These are phyloP conservation scores for Agelaius phoeniceus DNA, from an alignment of 2,113 vertebrate species.

Conservation along the genomic window DNA sequence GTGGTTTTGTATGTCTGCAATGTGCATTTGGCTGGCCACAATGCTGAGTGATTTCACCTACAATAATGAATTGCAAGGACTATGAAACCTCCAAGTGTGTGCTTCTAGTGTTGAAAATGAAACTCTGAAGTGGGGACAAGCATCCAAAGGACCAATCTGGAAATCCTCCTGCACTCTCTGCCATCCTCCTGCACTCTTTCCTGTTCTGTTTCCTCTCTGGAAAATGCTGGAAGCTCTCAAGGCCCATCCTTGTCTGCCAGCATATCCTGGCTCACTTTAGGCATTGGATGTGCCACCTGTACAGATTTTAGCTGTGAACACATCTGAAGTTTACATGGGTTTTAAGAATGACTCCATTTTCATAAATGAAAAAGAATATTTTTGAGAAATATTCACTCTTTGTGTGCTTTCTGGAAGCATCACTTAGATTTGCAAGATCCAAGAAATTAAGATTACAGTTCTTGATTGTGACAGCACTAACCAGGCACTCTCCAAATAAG, in stretches of 20 bases:
- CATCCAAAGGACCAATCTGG: not conserved
- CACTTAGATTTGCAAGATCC: not conserved
- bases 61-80: not conserved
- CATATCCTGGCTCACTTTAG: not conserved
- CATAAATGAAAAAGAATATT: not conserved
- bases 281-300: not conserved
- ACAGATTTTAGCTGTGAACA: not conserved
- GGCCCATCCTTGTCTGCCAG: not conserved
- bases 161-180: not conserved
- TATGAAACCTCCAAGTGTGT: fast-evolving
- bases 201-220: not conserved
- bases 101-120: not conserved
- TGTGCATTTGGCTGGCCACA: fast-evolving
- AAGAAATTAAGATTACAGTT: not conserved
- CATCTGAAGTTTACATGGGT: not conserved
- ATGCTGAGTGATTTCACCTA: not conserved
- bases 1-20: not conserved
- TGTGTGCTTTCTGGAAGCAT: not conserved
- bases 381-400: not conserved
- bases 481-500: not conserved
- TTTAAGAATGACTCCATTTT: not conserved
- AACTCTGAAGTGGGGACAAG: fast-evolving
- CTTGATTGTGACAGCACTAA: not conserved
- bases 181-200: not conserved
- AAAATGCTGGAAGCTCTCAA: not conserved